phyloP scores from a whole-genome alignment of 2,888 invertebrate genomes.

The Agonopterix heracliana region DNA sequence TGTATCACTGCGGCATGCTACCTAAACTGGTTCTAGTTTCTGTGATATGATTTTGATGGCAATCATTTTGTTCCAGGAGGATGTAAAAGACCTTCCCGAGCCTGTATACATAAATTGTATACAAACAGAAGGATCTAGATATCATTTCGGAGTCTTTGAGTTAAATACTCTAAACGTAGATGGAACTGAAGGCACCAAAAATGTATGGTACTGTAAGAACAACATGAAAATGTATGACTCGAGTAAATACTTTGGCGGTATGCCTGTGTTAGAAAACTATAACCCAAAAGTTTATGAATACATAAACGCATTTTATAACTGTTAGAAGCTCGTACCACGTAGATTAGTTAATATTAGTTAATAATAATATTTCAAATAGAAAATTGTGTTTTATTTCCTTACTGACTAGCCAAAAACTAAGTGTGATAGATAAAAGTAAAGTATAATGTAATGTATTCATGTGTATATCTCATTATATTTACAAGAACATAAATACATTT shows the following conservation, averaged over 20 bases:
- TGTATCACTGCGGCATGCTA: too few relatives aligned
- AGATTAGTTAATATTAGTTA: conserved; percentile 24
- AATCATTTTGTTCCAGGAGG: conserved; percentile 56
- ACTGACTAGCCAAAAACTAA: conserved; percentile 1
- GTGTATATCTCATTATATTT: conserved; percentile 72
- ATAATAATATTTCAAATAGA: conserved; percentile 17
- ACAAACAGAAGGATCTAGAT: conserved; percentile 85
- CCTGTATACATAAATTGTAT: conserved; percentile 90
- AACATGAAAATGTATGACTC: conserved; percentile 79
- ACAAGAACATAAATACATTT: conserved; percentile 74
- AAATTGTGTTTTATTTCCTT: not conserved
- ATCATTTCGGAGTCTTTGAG: conserved; percentile 90
- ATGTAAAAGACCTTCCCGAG: conserved; percentile 80
- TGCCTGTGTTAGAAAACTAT: conserved; percentile 82
- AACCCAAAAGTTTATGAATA: conserved; percentile 87
- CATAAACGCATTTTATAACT: conserved; percentile 87
- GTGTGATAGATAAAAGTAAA: conserved; percentile 25
- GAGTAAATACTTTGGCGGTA: conserved; percentile 79
- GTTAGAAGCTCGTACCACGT: conserved; percentile 34
- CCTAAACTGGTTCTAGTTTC: too few relatives aligned
- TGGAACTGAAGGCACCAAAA: conserved; percentile 78
- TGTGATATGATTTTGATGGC: not conserved
- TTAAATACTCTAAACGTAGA: conserved; percentile 85
- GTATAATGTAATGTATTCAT: conserved; percentile 63
- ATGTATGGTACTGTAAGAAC: conserved; percentile 86